phyloP scores from a whole-genome alignment of 2,888 invertebrate genomes.

The Trachelus stipa region DNA sequence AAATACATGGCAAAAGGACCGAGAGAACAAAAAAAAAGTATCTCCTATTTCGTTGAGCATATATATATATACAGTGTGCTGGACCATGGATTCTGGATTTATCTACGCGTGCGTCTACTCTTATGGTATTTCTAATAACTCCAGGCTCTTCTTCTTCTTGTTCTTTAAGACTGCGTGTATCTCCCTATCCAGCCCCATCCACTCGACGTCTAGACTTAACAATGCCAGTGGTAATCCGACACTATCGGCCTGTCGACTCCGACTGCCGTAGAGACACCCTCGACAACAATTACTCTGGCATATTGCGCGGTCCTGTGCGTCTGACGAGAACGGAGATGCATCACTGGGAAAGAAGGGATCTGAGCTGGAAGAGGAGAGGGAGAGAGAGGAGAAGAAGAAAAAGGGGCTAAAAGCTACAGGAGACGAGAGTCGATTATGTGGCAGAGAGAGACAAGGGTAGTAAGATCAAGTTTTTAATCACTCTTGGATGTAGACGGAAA shows the following conservation, averaged over 20 bases:
- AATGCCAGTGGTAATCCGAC: slow-evolving; percentile 56
- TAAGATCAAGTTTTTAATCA: slow-evolving; percentile 59
- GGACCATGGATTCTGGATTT: not conserved
- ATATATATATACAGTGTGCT: not conserved
- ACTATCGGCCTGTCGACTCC: slow-evolving; percentile 40
- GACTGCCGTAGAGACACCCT: slow-evolving; percentile 25
- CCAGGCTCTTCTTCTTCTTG: slow-evolving; percentile 36
- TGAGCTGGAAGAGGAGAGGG: slow-evolving; percentile 22
- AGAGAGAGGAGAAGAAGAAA: slow-evolving; percentile 1
- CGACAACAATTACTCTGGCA: slow-evolving; percentile 55
- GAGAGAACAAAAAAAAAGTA: not conserved
- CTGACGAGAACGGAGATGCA: slow-evolving; percentile 38
- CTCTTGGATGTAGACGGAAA: slow-evolving; percentile 49
- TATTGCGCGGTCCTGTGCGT: slow-evolving; percentile 45
- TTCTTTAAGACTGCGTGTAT: slow-evolving; percentile 11
- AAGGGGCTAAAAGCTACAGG: slow-evolving; percentile 10
- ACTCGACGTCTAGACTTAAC: slow-evolving; percentile 49
- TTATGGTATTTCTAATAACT: slow-evolving; percentile 58
- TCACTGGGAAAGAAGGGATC: slow-evolving; percentile 25
- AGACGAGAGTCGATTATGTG: slow-evolving; percentile 36
- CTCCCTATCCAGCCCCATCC: slow-evolving; percentile 19
- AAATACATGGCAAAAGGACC: not conserved
- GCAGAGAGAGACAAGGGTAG: slow-evolving; percentile 9
- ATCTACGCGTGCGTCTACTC: slow-evolving; percentile 22
- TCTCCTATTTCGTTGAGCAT: not conserved